Conservation (phyloP, 1,140 invertebrate species). For the Reticulitermes speratus region DNA sequence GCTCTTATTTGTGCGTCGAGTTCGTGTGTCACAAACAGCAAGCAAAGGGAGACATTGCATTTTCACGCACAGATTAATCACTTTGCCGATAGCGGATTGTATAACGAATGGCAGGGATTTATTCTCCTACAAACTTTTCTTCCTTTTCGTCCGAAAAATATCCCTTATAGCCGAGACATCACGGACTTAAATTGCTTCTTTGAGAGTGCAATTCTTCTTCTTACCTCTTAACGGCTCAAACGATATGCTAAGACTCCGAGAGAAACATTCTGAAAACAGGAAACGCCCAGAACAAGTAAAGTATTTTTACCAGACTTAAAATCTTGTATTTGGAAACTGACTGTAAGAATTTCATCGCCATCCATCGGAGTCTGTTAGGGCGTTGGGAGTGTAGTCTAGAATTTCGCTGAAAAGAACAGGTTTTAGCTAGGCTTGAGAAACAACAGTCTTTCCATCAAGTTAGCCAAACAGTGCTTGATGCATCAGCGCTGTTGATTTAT, state of each 20-base stretch:
- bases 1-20: too few species aligned
- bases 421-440: background rate
- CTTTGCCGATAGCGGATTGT: background rate
- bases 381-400: background rate
- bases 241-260: background rate
- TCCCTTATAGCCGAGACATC: background rate
- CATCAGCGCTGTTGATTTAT: background rate
- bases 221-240: background rate
- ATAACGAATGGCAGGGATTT: background rate
- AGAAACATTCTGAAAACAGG: background rate
- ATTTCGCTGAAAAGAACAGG: background rate
- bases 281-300: background rate
- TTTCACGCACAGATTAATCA: background rate
- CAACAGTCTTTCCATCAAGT: too few species aligned
- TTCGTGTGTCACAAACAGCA: too few species aligned
- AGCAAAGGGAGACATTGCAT: background rate
- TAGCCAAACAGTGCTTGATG: background rate
- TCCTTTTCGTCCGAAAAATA: too few species aligned
- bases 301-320: background rate
- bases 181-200: background rate
- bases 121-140: background rate
- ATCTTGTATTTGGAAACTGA: too few species aligned
- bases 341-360: background rate
- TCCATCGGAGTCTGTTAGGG: background rate
- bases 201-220: background rate